Evolutionary conservation across 2,113 vertebrate species (phyloP), one percentile per base, ranked within the genome.

Genomic region (Turdus rufiventris): DNA sequence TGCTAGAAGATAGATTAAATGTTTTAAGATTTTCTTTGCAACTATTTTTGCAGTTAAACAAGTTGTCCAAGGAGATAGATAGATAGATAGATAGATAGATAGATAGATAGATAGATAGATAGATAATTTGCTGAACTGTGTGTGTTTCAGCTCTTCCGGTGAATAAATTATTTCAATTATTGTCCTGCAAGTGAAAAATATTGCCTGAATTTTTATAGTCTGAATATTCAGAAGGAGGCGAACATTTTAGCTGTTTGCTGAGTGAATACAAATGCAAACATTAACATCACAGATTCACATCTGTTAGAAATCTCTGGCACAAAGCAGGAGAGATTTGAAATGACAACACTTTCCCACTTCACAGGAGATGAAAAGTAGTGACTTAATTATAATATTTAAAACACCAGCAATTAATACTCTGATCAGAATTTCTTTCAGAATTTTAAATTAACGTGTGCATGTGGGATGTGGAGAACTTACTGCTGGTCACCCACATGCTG

Each of bases 151-250:
- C 31, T 68, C 72, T 67, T 82, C 77, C 54, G 47, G 62, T 85
- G 91, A 95, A 96, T 95, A 94, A 86, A 57, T 89, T 70, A 73
- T 47, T 88, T 84, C 54, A 87, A 21, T 95, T 95, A 87, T 74
- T 94, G 76, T 75, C 91, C 78, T 79, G 75, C 34, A 71, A 93
- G 53, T 65, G 66, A 88, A 87, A 93, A 91, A 93, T 88, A 5
- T 50, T 88, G 31, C 74, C 81, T 91, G 62, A 85, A 63, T 90
- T 79, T 94, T 93, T 89, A 51, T 36, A 73, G 54, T 70, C 24
- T 85, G 89, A 95, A 94, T 96, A 97, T 97, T 96, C 89, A 93
- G 93, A 51, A 65, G 51, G 42, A 93, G 56, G 79, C 42, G 56
- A 93, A 88, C 0, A 4, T 84, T 94, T 91, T 87, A 86, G 62